Percentiles rank a stretch among this genome's conserved stretches.
Conservation (phyloP, 2,888 invertebrate species). For the Protonemura montana region DNA sequence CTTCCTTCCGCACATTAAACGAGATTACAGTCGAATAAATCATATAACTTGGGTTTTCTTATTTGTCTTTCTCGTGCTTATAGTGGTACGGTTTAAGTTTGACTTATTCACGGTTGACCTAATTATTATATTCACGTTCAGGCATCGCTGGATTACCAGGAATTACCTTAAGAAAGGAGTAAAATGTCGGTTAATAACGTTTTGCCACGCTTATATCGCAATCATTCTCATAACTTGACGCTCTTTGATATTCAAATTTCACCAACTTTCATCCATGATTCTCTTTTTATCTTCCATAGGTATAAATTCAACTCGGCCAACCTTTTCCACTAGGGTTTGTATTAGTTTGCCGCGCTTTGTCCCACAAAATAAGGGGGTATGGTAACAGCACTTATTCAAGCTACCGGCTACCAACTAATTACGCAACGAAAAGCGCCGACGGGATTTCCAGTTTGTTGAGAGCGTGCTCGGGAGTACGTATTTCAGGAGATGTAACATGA, state of each 20-base stretch:
- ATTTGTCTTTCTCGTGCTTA: background rate
- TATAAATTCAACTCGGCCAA: constrained; percentile 1
- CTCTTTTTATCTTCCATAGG: background rate
- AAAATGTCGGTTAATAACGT: constrained; percentile 30
- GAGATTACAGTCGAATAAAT: background rate
- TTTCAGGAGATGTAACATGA: constrained; percentile 38
- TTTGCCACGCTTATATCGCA: background rate
- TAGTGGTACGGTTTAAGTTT: background rate
- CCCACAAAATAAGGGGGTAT: background rate
- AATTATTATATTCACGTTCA: background rate
- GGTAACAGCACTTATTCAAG: constrained; percentile 26
- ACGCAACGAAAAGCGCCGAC: constrained; percentile 26
- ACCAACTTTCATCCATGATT: background rate
- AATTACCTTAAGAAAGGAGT: background rate
- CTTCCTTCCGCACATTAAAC: background rate
- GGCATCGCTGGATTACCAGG: background rate
- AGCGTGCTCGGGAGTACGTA: background rate
- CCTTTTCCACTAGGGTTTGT: constrained; percentile 4
- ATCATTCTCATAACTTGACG: constrained; percentile 19
- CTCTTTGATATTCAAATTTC: constrained; percentile 35
- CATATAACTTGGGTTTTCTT: background rate
- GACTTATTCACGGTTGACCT: background rate
- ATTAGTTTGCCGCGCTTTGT: constrained; percentile 7
- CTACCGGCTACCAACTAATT: constrained; percentile 30
- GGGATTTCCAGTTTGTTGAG: constrained; percentile 32